Base-by-base conservation (phyloP, 2,113 vertebrate species). In the Desmodus rotundus region DNA sequence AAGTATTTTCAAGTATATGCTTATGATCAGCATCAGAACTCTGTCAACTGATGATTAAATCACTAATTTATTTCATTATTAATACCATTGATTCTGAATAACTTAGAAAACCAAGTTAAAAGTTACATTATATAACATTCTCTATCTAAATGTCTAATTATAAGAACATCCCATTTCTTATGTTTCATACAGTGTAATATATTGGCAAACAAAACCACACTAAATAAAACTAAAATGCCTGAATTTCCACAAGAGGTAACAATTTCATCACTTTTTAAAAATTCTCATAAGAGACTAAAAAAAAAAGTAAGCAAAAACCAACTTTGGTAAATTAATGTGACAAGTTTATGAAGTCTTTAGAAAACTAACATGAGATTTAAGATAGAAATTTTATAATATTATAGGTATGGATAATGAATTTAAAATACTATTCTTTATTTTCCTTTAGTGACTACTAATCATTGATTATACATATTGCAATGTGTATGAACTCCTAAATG, bases 91-190 rank as follows among this genome's bases (percentile, higher is more conserved):
- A 92, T 80, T 89, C 47, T 87, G 74, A 97, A 31, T 45, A 83
- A 92, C 12, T 89, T 94, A 96, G 58, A 88, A 98, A 94, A 95
- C n/a, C 36, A 96, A 92, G 87, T 63, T 95, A 73, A 94, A 78
- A 84, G 52, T n/a, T 88, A 6, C 10, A 88, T 87, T 68, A 87
- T 28, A 58, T 65, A 94, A 68, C 6, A 96, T 58, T 91, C 28
- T 77, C 50, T 92, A 22, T 54, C 38, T 82, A 89, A 76, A 2
- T 70, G 8, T 89, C 26, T 88, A 92, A 73, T 76, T 92, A 78
- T 28, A 76, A 65, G 38, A 84, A 22, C 8, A 67, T 72, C 19
- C 19, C 81, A 47, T 70, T 91, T 81, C 52, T 78, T 41, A 77
- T 68, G 52, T 38, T 70, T 95, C 38, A 56, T 19, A 38, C 3